Conservation (phyloP, 2,888 invertebrate species). For the Lithodes maja region DNA sequence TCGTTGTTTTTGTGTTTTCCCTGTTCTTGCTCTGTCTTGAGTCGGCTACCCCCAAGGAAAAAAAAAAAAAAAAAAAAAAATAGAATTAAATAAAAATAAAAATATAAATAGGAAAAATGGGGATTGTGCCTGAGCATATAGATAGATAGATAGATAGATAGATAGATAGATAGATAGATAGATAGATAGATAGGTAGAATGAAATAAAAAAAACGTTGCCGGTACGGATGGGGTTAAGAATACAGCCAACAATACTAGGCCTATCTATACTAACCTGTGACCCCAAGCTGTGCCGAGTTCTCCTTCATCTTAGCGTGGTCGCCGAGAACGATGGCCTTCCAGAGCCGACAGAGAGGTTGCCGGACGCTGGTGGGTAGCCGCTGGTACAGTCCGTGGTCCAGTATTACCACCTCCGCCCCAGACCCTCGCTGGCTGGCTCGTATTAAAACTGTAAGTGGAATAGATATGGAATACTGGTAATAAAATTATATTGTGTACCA, state of each 20-base stretch:
- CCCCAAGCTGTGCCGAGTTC: slow-evolving; percentile 80
- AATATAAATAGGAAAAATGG: no score
- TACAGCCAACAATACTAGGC: background rate
- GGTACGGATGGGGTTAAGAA: background rate
- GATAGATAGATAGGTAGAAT: no score
- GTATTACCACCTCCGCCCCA: slow-evolving; percentile 74
- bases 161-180: no score
- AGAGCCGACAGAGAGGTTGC: slow-evolving; percentile 81
- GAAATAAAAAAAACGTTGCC: no score
- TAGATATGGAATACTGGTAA: background rate
- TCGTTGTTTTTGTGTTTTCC: no score
- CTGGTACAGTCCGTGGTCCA: slow-evolving; percentile 87
- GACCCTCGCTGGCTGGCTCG: slow-evolving; percentile 79
- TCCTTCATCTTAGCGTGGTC: slow-evolving; percentile 80
- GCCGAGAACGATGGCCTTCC: slow-evolving; percentile 83
- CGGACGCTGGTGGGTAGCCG: slow-evolving; percentile 78
- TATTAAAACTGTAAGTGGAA: slow-evolving; percentile 75
- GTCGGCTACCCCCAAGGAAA: no score
- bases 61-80: background rate
- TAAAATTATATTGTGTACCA: no score
- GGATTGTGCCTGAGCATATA: no score
- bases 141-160: no score
- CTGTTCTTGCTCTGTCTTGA: no score
- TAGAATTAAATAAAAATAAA: background rate
- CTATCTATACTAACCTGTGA: slow-evolving; percentile 77